Percentiles rank a stretch among this genome's conserved stretches.
Conservation (phyloP, 1,140 invertebrate species). For the Coelopa frigida region DNA sequence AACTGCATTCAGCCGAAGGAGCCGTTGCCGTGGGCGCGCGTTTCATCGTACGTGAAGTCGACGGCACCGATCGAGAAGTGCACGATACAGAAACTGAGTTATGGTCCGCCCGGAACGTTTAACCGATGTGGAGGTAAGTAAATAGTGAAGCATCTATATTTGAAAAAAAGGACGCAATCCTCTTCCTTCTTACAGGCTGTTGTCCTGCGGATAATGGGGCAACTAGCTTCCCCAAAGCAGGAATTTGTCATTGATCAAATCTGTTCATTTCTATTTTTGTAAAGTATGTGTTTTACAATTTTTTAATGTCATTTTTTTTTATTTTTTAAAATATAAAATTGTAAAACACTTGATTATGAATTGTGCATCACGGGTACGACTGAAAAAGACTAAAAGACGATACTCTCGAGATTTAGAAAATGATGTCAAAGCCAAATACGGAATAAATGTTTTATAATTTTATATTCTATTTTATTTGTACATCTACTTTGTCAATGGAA, state of each 20-base stretch:
- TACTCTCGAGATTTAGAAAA: conserved; percentile 4
- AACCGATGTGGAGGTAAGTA: conserved; percentile 35
- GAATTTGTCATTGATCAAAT: no score
- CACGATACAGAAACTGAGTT: conserved; percentile 56
- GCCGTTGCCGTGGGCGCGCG: conserved; percentile 47
- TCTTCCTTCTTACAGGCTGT: neutral
- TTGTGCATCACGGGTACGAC: no score
- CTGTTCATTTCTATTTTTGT: no score
- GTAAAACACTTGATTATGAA: no score
- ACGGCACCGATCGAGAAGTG: conserved; percentile 41
- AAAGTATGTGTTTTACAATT: no score
- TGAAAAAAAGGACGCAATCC: conserved; percentile 6
- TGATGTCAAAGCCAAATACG: neutral
- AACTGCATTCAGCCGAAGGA: conserved; percentile 47
- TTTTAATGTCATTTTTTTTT: no score
- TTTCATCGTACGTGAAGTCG: conserved; percentile 44
- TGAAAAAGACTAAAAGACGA: no score
- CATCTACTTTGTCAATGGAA: neutral
- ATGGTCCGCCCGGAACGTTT: conserved; percentile 46
- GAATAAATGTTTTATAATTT: neutral
- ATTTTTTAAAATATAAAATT: no score
- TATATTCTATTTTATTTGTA: conserved; percentile 2
- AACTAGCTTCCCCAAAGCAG: conserved; percentile 21
- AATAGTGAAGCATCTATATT: no score
- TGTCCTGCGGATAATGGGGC: neutral